Evolutionary conservation across 1,140 invertebrate species (phyloP).

Genomic region (Nasonia longicornis): DNA sequence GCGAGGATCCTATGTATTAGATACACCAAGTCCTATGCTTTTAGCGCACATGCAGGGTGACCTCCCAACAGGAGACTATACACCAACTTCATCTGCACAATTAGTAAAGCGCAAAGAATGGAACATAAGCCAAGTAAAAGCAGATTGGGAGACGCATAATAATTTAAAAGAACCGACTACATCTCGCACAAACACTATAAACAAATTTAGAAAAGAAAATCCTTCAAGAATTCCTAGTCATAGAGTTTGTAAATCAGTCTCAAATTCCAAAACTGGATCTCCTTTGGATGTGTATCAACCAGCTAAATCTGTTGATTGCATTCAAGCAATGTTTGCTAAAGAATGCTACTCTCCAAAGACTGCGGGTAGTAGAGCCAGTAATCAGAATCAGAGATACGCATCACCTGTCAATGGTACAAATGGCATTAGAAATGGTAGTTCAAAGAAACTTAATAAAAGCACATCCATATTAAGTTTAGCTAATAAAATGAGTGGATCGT

Average conservation of each 20-base stretch:
- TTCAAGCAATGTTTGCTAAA: conserved; percentile 55
- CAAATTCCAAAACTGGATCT: conserved; percentile 38
- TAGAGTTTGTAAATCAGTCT: conserved; percentile 49
- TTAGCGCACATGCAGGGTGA: conserved; percentile 72
- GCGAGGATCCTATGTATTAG: conserved; percentile 74
- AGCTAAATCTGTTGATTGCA: conserved; percentile 59
- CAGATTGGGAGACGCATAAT: conserved; percentile 55
- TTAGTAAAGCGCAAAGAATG: conserved; percentile 68
- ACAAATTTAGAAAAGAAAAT: conserved; percentile 49
- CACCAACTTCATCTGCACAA: conserved; percentile 64
- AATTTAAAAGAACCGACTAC: conserved; percentile 43
- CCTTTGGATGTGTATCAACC: conserved; percentile 43
- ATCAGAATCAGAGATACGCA: conserved; percentile 40
- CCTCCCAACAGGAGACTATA: conserved; percentile 62
- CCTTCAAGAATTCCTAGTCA: conserved; percentile 44
- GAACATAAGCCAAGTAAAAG: conserved; percentile 63
- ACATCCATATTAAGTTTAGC: conserved; percentile 49
- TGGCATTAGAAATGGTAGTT: conserved; percentile 41
- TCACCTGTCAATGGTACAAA: conserved; percentile 46
- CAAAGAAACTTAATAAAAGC: conserved; percentile 45
- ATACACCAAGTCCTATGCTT: conserved; percentile 73
- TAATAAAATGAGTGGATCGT: conserved; percentile 52
- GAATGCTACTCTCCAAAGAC: conserved; percentile 45
- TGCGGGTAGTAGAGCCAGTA: conserved; percentile 33
- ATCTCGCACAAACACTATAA: conserved; percentile 41